Base-by-base conservation (phyloP, 2,888 invertebrate genomes). In the Spisula subtruncata region DNA sequence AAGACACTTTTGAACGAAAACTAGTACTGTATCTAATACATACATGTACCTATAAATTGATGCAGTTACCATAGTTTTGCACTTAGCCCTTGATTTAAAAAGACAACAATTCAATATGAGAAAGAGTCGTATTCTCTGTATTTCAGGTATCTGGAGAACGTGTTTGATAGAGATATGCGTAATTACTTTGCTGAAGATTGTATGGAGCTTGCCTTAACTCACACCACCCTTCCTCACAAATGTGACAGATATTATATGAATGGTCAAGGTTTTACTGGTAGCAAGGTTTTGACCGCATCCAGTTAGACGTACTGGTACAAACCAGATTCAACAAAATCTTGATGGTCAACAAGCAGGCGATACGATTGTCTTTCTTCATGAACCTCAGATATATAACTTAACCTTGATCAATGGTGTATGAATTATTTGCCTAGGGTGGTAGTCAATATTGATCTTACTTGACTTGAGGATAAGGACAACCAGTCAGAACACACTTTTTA, bases 141-240 rank as follows among this genome's bases (percentile, higher is more conserved):
- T 85, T 85, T 48, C 79, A 85, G 85, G 14, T 96, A 94, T 89
- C 81, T 96, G 16, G 96, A 96, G 91, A 93, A 93, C 66, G 90
- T 94, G 32, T 83, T 96, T 0, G 91, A 92, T 32, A 82, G 87
- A 48, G 97, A 97, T 92, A 93, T 97, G 29, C 93, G 97, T 14
- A 90, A 94, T 54, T 95, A 93, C 90, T 96, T 95, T 88, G 95
- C 95, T 0, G 95, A 96, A 48, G 92, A 94, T 46, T 97, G 97
- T 92, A 94, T 97, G 89, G 89, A 94, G 79, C 89, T 95, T 89
- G 94, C 95, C 8, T 93, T 97, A 89, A 96, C 95, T 10, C 93
- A 93, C 86, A 90, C 89, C 4, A 90, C 80, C 12, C 81, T 95
- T 35, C 96, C 96, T 0, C 71, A 92, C n/a, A 88, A 88, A 18